A percentile compares a stretch with the other conserved stretches of the same genome.
phyloP scores from a whole-genome alignment of 2,113 vertebrate species.

The Chaenogobius annularis region DNA sequence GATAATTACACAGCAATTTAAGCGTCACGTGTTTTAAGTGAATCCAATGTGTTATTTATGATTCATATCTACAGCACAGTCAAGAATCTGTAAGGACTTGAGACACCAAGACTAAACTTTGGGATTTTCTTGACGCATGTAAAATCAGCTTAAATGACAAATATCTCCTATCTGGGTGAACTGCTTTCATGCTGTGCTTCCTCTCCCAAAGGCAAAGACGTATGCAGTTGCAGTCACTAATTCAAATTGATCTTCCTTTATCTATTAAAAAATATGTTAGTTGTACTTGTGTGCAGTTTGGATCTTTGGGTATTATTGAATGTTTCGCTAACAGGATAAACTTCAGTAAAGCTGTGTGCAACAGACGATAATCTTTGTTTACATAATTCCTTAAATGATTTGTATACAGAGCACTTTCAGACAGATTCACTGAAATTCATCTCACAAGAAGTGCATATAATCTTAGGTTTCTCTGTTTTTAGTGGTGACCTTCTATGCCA shows the following conservation, averaged over 20 bases:
- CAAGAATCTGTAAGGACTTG: background rate
- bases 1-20: background rate
- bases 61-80: background rate
- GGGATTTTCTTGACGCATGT: background rate
- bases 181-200: background rate
- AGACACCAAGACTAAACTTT: background rate
- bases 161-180: background rate
- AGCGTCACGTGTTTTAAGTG: background rate
- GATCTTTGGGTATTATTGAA: too few relatives aligned
- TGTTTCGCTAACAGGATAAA: background rate
- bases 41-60: background rate
- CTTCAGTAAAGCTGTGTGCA: background rate
- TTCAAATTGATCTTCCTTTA: too few relatives aligned
- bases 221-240: too few relatives aligned
- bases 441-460: background rate
- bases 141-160: background rate
- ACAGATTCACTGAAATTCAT: background rate
- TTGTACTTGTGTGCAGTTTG: too few relatives aligned
- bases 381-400: too few relatives aligned
- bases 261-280: too few relatives aligned
- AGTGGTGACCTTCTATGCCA: slow-evolving; percentile 97
- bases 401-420: background rate
- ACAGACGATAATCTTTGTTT: too few relatives aligned
- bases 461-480: slow-evolving; percentile 8
- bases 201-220: too few relatives aligned